Conservation (phyloP, 2,113 vertebrate genomes). For the Chaetops frenatus region DNA sequence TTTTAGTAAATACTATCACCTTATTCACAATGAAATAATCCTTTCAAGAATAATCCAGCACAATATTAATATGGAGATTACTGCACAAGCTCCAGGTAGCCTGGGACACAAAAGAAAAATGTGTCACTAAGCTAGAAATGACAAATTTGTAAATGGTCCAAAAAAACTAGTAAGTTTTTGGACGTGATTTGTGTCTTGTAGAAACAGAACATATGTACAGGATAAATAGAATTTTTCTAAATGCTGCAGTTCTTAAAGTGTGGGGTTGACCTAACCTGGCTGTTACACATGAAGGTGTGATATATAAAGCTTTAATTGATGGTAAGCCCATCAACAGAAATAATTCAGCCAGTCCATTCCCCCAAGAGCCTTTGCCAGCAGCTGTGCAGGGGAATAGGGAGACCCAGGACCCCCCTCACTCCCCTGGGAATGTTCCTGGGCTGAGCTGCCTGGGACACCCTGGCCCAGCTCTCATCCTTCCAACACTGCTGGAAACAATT, state of each 20-base stretch:
- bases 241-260: not conserved
- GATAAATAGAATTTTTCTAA: not conserved
- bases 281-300: not conserved
- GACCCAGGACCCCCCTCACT: fast-evolving
- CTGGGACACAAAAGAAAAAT: not conserved
- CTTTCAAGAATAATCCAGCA: not conserved
- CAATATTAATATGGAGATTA: not conserved
- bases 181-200: not conserved
- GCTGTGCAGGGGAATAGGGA: fast-evolving
- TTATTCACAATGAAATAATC: not conserved
- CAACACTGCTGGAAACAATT: not conserved
- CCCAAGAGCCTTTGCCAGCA: not conserved
- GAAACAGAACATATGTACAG: not conserved
- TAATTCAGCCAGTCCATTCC: not conserved
- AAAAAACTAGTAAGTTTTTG: not conserved
- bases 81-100: not conserved
- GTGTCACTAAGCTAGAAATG: not conserved
- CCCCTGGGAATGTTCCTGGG: not conserved
- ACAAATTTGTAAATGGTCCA: not conserved
- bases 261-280: not conserved
- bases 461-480: not conserved
- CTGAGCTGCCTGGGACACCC: not conserved
- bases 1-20: not conserved
- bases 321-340: not conserved
- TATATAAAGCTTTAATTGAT: not conserved